phyloP scores from a whole-genome alignment of 2,113 vertebrate species.

The human (Homo sapiens) region DNA sequence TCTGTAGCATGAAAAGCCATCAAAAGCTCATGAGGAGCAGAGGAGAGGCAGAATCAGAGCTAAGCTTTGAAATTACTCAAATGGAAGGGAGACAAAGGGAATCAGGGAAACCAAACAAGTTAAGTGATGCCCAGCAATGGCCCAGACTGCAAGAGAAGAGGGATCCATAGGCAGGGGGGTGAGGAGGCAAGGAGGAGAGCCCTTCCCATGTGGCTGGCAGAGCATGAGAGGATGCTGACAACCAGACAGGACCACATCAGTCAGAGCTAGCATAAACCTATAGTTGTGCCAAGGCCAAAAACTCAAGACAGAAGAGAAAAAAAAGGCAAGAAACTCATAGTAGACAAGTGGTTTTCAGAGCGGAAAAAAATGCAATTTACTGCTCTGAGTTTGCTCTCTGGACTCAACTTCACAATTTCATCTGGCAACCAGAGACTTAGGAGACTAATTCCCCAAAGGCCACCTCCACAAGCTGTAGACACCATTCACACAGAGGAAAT shows the following conservation, averaged over 20 bases:
- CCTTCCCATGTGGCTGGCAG: background rate
- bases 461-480: background rate
- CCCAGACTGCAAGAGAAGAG: background rate
- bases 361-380: background rate
- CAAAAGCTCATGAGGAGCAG: background rate
- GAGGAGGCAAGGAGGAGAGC: background rate
- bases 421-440: background rate
- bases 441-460: background rate
- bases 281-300: background rate
- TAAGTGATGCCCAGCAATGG: background rate
- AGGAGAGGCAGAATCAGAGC: background rate
- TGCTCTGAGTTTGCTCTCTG: background rate
- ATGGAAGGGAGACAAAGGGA: background rate
- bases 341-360: background rate
- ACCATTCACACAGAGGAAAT: background rate
- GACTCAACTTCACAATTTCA: background rate
- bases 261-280: background rate
- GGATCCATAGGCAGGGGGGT: accelerated
- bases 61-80: background rate
- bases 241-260: background rate
- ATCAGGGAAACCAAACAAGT: background rate
- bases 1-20: background rate
- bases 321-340: background rate
- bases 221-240: background rate
- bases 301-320: background rate